Conservation (phyloP, 2,888 invertebrate species). For the Oscheius sp. region DNA sequence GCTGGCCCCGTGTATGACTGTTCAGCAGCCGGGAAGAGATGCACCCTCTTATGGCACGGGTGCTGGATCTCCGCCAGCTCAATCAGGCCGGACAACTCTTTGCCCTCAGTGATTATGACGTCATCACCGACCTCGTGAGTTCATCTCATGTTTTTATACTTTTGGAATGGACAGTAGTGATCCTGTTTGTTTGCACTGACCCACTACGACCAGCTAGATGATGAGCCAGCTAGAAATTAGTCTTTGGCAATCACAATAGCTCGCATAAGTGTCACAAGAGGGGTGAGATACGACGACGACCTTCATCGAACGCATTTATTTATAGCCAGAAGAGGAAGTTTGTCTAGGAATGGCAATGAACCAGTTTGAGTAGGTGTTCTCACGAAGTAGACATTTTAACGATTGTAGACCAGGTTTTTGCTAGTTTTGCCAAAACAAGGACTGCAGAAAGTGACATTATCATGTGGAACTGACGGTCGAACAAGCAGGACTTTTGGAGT, state of each 20-base stretch:
- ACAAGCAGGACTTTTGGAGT: too few relatives aligned
- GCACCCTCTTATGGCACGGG: conserved; percentile 91
- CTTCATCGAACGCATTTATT: too few relatives aligned
- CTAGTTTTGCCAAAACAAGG: too few relatives aligned
- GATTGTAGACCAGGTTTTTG: too few relatives aligned
- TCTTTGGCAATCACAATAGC: too few relatives aligned
- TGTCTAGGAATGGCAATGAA: background rate
- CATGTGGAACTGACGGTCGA: too few relatives aligned
- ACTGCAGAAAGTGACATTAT: too few relatives aligned
- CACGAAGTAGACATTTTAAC: too few relatives aligned
- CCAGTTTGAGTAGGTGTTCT: too few relatives aligned
- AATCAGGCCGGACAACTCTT: conserved; percentile 91
- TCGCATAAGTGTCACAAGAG: too few relatives aligned
- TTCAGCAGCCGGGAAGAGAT: conserved; percentile 75
- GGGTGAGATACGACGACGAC: too few relatives aligned
- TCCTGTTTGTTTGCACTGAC: conserved; percentile 36
- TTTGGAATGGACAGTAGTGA: background rate
- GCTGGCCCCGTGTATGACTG: conserved; percentile 21
- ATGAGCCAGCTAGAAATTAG: conserved; percentile 11
- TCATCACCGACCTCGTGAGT: conserved; percentile 78
- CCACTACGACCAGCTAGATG: conserved; percentile 3
- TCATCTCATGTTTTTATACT: background rate
- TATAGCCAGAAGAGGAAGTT: too few relatives aligned
- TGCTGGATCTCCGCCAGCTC: conserved; percentile 88
- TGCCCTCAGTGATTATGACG: conserved; percentile 86